Base-by-base conservation (phyloP, 2,113 vertebrate genomes). In the Syngnathus scovelli region DNA sequence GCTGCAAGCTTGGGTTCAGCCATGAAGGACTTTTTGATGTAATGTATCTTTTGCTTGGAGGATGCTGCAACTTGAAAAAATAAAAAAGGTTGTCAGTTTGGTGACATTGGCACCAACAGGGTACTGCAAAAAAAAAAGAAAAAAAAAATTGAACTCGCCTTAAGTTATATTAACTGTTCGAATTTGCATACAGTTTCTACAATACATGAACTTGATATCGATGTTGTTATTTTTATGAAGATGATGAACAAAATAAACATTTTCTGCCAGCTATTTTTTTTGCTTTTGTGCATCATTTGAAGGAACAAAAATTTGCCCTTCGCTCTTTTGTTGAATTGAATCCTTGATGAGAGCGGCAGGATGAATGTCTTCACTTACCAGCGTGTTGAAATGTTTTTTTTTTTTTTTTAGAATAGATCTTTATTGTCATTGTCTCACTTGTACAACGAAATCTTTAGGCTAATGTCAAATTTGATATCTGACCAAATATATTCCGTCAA, bases 171-270 rank as follows among this genome's bases (percentile, higher is more conserved):
- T 90, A 92, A 92, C 90, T 91, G 86, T 85, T 85, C 69, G 83
- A 87, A 81, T 91, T 90, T 91, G 88, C 91, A 90, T 41, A 89
- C 78, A 77, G 78, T 93, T 93, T 93, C 89, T 92, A 92, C 88
- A 89, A 87, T 89, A 88, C 83, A 87, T 90, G 84, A 90, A 84
- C 90, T 89, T 85, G 90, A 91, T 87, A 88, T 92, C 77, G 90
- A 92, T 92, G 90, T 92, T 92, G 91, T 91, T 93, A 93, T 93
- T 93, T 93, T 93, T 92, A 91, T 91, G 87, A 91, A 86, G 85
- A 92, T 92, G 92, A 92, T 88, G 89, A 92, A 90, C 89, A 90
- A 93, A 93, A 91, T 85, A 83, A 87, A 90, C 79, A 82, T 79
- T 85, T 89, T 90, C 88, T 89, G 77, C 75, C 85, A 86, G 68